A percentile compares a stretch with the other conserved stretches of the same genome.
phyloP scores from a whole-genome alignment of 2,113 vertebrate genomes.

The Leuciscus idus region DNA sequence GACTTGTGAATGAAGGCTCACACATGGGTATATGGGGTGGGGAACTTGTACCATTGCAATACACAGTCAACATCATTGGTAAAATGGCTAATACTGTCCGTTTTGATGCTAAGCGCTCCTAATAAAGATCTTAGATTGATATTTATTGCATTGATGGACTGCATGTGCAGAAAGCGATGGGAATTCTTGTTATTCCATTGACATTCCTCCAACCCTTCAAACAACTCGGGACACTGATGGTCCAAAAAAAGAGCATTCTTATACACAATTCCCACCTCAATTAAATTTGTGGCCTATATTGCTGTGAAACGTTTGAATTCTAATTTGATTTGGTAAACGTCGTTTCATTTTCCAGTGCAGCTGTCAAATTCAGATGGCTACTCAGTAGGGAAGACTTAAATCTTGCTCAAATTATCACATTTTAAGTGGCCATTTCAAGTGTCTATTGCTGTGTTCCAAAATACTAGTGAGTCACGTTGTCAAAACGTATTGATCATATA shows the following conservation, averaged over 20 bases:
- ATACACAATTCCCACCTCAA: constrained; percentile 15
- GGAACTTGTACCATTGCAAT: constrained; percentile 24
- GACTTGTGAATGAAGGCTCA: constrained; percentile 47
- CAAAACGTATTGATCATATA: too few relatives aligned
- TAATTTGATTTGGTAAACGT: not conserved
- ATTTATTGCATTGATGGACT: constrained; percentile 2
- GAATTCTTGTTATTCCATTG: not conserved
- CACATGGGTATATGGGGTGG: constrained; percentile 31
- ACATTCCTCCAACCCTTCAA: constrained; percentile 9
- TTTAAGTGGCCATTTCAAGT: not conserved
- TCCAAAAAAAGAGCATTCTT: not conserved
- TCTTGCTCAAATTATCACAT: not conserved
- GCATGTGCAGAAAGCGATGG: not conserved
- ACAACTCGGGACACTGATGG: not conserved
- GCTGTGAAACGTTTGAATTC: not conserved
- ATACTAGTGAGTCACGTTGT: not conserved
- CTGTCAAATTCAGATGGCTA: not conserved
- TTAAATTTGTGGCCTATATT: constrained; percentile 11
- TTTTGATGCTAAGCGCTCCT: constrained; percentile 43
- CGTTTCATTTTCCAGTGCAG: not conserved
- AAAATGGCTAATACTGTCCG: constrained; percentile 59
- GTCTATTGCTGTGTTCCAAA: not conserved
- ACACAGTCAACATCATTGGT: constrained; percentile 56
- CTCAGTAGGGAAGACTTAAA: not conserved
- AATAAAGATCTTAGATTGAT: constrained; percentile 28